Base-by-base conservation (phyloP, 92 coral and sea anemone genomes). In the Zoanthus sansibaricus region DNA sequence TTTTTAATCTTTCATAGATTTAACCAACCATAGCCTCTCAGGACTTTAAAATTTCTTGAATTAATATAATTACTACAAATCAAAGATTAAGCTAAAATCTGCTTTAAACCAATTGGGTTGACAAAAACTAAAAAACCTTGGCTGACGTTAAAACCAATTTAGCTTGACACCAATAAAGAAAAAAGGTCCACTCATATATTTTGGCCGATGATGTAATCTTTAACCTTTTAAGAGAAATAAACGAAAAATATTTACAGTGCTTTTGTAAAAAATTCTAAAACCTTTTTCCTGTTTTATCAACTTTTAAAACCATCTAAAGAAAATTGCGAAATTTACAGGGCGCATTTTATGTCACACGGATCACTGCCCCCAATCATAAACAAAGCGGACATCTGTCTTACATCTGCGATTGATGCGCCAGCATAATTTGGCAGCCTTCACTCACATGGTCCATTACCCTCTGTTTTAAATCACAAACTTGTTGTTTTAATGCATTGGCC, bases 401-500 rank as follows among this genome's bases (percentile, higher is more conserved):
- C 91, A 95, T 91, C 77, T 92, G 98, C 25, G 98, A 91, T 82
- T 95, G 98, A 88, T 97, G 98, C 55, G 93, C 96, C 42, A 97
- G 90, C 98, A 96, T 95, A 77, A 97, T 95, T 90, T 95, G 99
- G 79, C 99, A 97, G 13, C 99, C 99, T 75, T 97, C 99, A 20
- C 94, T 89, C 86, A 97, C 99, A 92, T 97, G 99, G 86, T 97
- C 99, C 99, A 97, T 97, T 12, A 97, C 99, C 72, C 88, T 87
- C 77, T 97, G 99, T 83, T 97, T 97, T 46, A 97, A 87, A 88
- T 97, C 98, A 85, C 99, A 97, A 18, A 97, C 96, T 91, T 97
- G 99, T 90, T 97, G 99, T 88, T 97, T 97, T 25, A 97, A 76
- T 0, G 99, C 98, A 56, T 97, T 97, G 0, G 97, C 99, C 10